Evolutionary conservation across 2,888 invertebrate genomes (phyloP), one percentile per base, ranked within the genome.

Genomic region (Metacarcinus magister): DNA sequence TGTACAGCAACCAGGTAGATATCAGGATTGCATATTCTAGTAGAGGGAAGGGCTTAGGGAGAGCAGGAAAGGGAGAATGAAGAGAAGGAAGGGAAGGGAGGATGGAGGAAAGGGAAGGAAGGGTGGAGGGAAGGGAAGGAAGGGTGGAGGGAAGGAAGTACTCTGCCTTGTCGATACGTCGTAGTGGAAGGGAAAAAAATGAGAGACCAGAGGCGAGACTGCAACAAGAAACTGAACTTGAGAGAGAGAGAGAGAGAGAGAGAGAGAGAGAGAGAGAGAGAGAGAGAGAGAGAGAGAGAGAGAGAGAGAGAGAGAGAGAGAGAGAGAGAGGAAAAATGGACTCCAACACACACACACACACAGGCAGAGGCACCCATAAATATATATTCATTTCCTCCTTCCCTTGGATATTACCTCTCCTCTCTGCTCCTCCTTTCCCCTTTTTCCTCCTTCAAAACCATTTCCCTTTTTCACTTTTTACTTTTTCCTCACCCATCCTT

Each of bases 271-370:
- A 91, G 43, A 91, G 87, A 87, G 87, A 87, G 87, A 87, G 87
- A 87, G 87, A 87, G 87, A 87, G 82, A 82, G 82, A 82, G 82
- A 82, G 82, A 82, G 82, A 82, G 82, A 82, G 82, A 82, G 82
- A 82, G 82, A 82, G 82, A 92, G 46, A 46, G 91, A 92, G 91
- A 92, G 91, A 46, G 91, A 92, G 46, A 92, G 44, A 92, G 91
- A 82, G 32, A 32, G 82, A 82, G 75, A 75, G 75, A 75, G 75
- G 28, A 4, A 28, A 10, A 75, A 19, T 3, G 67, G 54, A 54
- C 54, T 13, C 54, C 60, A 19, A 60, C 60, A 60, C 16, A 60
- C 16, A 60, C 60, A 60, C 60, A 60, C 32, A 82, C 32, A 32
- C 82, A 82, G 1, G 32, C 32, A 13, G 32, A 82, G 32, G 32